Conservation (phyloP, 2,113 vertebrate species). For the Psilopsiagon aurifrons region DNA sequence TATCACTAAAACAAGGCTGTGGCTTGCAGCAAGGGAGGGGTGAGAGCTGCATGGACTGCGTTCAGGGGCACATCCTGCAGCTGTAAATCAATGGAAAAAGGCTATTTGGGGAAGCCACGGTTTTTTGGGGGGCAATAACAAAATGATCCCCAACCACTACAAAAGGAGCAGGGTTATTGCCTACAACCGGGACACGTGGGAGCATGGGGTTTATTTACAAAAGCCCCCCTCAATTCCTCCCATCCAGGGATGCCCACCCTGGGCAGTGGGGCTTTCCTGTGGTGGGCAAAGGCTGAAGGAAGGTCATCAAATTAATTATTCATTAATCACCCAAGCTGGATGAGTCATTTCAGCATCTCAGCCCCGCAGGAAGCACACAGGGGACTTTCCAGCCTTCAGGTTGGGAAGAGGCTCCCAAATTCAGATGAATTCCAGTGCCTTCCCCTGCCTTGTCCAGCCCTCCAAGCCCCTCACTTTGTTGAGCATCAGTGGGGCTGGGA, state of each 20-base stretch:
- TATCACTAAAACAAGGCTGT: not conserved
- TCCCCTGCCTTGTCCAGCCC: accelerated
- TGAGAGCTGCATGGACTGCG: not conserved
- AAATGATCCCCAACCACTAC: not conserved
- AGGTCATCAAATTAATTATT: not conserved
- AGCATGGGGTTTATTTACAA: not conserved
- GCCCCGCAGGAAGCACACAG: not conserved
- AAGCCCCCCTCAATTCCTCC: not conserved
- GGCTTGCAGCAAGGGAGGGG: not conserved
- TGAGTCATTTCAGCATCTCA: not conserved
- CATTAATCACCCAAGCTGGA: not conserved
- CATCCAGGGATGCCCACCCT: not conserved
- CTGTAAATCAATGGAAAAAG: not conserved
- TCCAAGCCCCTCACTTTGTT: not conserved
- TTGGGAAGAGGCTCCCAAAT: not conserved
- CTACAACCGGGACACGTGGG: accelerated
- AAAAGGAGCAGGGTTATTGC: not conserved
- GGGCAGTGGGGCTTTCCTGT: not conserved
- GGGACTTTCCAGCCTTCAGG: not conserved
- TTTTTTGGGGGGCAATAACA: not conserved
- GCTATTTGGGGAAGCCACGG: not conserved
- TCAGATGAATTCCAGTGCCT: accelerated
- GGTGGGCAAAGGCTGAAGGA: not conserved
- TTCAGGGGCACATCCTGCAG: not conserved
- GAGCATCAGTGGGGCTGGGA: not conserved